Evolutionary conservation across 2,888 invertebrate genomes (phyloP), one percentile per base, ranked within the genome.

Genomic region (Cremastinae sp.): DNA sequence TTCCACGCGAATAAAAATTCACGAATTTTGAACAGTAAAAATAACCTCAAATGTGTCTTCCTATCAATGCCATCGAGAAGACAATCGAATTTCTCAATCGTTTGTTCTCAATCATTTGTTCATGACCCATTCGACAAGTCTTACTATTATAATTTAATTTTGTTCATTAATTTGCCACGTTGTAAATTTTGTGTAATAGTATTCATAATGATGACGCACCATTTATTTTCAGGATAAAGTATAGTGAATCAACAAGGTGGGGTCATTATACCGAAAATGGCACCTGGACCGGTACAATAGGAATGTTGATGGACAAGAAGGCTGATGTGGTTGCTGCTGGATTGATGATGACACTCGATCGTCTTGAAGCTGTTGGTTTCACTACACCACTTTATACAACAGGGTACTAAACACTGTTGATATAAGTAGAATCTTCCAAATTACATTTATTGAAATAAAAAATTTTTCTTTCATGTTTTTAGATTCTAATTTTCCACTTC

Each of bases 321-420:
- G 83, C 82, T 0, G 89, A 89, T 65, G 75, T 90, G 1, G 86
- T 85, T 0, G 89, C 88, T 0, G 83, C 85, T 9, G 89, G 86
- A 64, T 71, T 90, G 4, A 83, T 86, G 58, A 88, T 90, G 86
- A 89, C 88, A 0, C 64, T 78, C 0, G 85, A 85, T 37, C 82
- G 89, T 66, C 53, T 89, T 18, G 81, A 85, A 0, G 82, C 78
- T 9, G 74, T 89, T 1, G 81, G 85, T 45, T 90, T 86, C 65
- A 88, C 88, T 9, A 87, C 86, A 1, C 89, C 90, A 1, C 79
- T 90, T 16, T 88, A 86, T 41, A 79, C 87, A 2, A 85, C 88
- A 0, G 88, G 86, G 88, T 88, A 81, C 61, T 3, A 18, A 22
- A 1, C 5, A 2, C 45, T 12, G 1, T 10, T 0, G 9, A 14